A percentile compares a stretch with the other conserved stretches of the same genome.
These are phyloP conservation scores for Microplitis manilae DNA, from an alignment of 2,888 invertebrate genomes.

Conservation along the genomic window DNA sequence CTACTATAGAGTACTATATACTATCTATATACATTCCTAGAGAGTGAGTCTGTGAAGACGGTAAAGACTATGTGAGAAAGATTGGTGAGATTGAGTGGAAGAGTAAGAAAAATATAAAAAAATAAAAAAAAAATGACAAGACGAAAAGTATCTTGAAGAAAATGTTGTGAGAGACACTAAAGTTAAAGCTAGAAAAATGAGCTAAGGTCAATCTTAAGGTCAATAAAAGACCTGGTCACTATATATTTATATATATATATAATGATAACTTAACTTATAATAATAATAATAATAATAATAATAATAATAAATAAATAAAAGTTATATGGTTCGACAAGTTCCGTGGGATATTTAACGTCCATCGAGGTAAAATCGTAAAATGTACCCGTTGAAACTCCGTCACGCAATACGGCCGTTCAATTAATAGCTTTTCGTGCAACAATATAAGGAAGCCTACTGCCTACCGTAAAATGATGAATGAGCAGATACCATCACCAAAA, in stretches of 20 bases:
- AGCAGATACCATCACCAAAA: neutral
- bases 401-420: slow-evolving; percentile 32
- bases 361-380: slow-evolving; percentile 20
- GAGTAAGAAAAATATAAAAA: neutral
- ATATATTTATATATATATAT: no score
- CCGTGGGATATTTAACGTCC: slow-evolving; percentile 22
- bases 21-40: neutral
- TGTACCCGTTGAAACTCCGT: slow-evolving; percentile 26
- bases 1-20: no score
- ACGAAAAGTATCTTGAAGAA: no score
- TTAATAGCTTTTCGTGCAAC: slow-evolving; percentile 30
- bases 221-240: no score
- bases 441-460: neutral
- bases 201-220: no score
- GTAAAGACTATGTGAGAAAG: neutral
- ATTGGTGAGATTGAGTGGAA: neutral
- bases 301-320: no score
- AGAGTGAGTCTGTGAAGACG: neutral
- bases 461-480: neutral
- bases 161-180: no score
- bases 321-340: neutral
- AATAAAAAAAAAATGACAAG: slow-evolving; percentile 12
- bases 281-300: no score
- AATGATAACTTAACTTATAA: no score
- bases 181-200: no score